Evolutionary conservation across 1,140 invertebrate genomes (phyloP), one percentile per base, ranked within the genome.

Genomic region (Andricus grossulariae): DNA sequence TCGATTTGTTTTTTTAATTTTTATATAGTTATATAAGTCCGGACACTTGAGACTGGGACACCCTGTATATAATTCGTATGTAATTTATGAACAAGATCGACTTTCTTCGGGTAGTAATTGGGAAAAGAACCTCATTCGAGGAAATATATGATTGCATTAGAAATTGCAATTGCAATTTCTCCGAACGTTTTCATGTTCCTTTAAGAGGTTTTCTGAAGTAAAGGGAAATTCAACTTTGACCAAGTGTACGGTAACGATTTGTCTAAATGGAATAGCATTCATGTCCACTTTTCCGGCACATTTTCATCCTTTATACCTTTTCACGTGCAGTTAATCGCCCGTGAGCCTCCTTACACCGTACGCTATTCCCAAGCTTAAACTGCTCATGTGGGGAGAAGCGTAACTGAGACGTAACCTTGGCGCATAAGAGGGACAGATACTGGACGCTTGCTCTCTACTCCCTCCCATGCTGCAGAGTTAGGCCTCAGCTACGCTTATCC

Each of bases 231-330:
- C 32, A 39, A 32, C 55, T 66, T 39, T 13, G 16, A 7, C 57
- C 15, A 57, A 12, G 19, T 18, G 8, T 12, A 15, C 1, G 57
- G 11, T 25, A 16, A 32, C 16, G 57, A 66, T 66, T 66, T 66
- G 57, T 66, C 57, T 39, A 15, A 39, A 66, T 66, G 57, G 57
- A 66, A 66, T 66, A 66, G n/a, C 21, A 66, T 66, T 66, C 32
- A 39, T 39, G 25, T 39, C 39, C 13, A 11, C 39, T 66, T 66
- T 66, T 60, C 6, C 57, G 13, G 25, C 57, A 25, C 12, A 15
- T 15, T 25, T 15, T 66, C 25, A 39, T 60, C 21, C 57, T 16
- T 54, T 11, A 45, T 45, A 45, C 39, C 60, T 4, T 25, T 66
- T 66, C 25, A 32, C n/a, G 39, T 66, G 60, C 60, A 66, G 60